Base-by-base conservation (phyloP, 2,113 vertebrate species). In the Hyperopisus bebe region DNA sequence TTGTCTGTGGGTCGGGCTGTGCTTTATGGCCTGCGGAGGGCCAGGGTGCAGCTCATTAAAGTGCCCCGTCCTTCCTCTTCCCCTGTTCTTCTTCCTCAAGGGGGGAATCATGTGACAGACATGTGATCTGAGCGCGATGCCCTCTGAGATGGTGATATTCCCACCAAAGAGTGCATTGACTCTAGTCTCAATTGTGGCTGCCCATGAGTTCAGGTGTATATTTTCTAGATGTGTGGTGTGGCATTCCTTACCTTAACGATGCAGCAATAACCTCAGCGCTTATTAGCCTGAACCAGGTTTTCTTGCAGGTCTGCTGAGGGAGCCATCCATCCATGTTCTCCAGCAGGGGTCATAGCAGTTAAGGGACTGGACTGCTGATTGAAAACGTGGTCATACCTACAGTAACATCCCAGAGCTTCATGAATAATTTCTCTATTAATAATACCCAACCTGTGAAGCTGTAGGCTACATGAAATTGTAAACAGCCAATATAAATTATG, bases 41-140 rank as follows among this genome's bases (percentile, higher is more conserved):
- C 17, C 44, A 47, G 44, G 39, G 74, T 17, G 13, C 35, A 19
- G 42, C 90, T 92, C 90, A 91, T 92, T 90, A 92, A 91, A 88
- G 88, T 5, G 39, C 21, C 5, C n/a, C 15, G 10, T 47, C 55
- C 53, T 47, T 70, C 39, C 27, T 58, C 13, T 24, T 74, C 47
- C n/a, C 88, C 46, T 6, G 1, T 39, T 55, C 39, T 19, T 42
- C 42, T 44, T n/a, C 31, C 31, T 42, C 21, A n/a, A 19, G 62
- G 66, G 66, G 42, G 62, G 44, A 70, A 77, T 9, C 31, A 8
- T 21, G 27, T 17, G 66, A 51, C 19, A 21, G 47, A 2, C 82
- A 46, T 27, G 39, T 44, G 87, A 66, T 80, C 74, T 77, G 11
- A 35, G 70, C 3, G 4, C 4, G 3, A 11, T 19, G 15, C 1